Base-by-base conservation (phyloP, 2,888 invertebrate species). In the Euplagia quadripunctaria region DNA sequence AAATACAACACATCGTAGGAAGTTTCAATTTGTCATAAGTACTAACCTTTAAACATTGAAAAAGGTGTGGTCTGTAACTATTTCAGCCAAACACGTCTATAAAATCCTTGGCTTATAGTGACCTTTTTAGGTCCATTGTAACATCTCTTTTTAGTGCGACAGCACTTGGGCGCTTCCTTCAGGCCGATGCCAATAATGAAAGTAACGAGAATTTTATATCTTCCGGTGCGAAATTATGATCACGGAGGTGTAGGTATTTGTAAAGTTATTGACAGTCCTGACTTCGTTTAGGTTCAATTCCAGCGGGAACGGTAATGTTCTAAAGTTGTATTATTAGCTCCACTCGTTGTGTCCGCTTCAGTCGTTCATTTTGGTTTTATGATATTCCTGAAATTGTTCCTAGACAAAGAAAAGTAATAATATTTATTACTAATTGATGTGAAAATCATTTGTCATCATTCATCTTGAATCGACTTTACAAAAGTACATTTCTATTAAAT, bases 131-230 rank as follows among this genome's bases (percentile, higher is more conserved):
- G 4, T 63, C 16, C 49, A 68, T 55, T 67, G 49, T 67, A 61
- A 67, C 42, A 72, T 61, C 20, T 51, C 8, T 61, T n/a, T 67
- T 52, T 63, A 71, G 61, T 67, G 11, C 61, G 16, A 20, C 63
- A 67, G 61, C 61, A 66, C 58, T 43, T 51, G 51, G 63, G 17
- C 20, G 31, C 51, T 63, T 72, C 51, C 67, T 72, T 51, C 51
- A 63, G 51, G 42, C 20, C 63, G 72, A 43, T 67, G 61, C 66
- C 66, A 67, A 72, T 67, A 67, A 67, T 72, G 16, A 67, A 41
- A 49, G 49, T 61, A 49, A 71, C n/a, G 67, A 51, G 42, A n/a
- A 42, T 63, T 72, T 72, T 72, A 72, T 67, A 67, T 43, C 72
- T 67, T 68, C 72, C 72, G 72, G 72, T 63, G 52, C 17, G 17